Percentiles rank a stretch among this genome's conserved stretches.
Evolutionary conservation across 1,140 invertebrate genomes (phyloP).

Genomic region (Heliconius hewitsoni): DNA sequence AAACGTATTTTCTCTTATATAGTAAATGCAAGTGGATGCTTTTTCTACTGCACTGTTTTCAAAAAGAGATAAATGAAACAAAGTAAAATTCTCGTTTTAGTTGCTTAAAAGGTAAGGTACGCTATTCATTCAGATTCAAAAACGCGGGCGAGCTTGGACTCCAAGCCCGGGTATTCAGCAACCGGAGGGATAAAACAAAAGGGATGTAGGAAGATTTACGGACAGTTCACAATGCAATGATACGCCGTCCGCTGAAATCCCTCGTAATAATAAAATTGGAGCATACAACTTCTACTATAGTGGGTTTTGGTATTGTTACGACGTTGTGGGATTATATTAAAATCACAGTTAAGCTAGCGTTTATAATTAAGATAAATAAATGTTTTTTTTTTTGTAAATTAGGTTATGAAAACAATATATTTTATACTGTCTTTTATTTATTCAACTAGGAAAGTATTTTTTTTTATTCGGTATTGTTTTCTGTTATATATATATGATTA

Average conservation of each 20-base stretch:
- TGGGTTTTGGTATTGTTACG: not conserved
- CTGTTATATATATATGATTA: no score
- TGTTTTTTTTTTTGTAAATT: not conserved
- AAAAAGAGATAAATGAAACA: slow-evolving; percentile 24
- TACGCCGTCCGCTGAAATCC: slow-evolving; percentile 17
- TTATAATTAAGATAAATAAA: no score
- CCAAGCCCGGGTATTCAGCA: slow-evolving; percentile 32
- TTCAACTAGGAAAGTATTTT: no score
- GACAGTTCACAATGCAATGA: slow-evolving; percentile 32
- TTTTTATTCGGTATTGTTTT: no score
- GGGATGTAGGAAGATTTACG: slow-evolving; percentile 36
- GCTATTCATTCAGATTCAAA: slow-evolving; percentile 35
- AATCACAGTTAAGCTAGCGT: not conserved
- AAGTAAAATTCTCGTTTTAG: slow-evolving; percentile 21
- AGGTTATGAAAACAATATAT: no score
- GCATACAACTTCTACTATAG: not conserved
- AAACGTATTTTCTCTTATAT: not conserved
- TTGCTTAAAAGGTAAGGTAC: slow-evolving; percentile 26
- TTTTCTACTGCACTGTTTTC: slow-evolving; percentile 6
- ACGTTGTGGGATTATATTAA: not conserved
- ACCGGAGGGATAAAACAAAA: slow-evolving; percentile 34
- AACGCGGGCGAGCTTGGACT: slow-evolving; percentile 34
- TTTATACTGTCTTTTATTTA: no score
- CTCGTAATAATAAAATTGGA: slow-evolving; percentile 15
- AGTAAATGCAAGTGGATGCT: slow-evolving; percentile 7